These are phyloP conservation scores for Microcebus griseorufus DNA, from an alignment of 2,113 vertebrate genomes.

Conservation along the genomic window DNA sequence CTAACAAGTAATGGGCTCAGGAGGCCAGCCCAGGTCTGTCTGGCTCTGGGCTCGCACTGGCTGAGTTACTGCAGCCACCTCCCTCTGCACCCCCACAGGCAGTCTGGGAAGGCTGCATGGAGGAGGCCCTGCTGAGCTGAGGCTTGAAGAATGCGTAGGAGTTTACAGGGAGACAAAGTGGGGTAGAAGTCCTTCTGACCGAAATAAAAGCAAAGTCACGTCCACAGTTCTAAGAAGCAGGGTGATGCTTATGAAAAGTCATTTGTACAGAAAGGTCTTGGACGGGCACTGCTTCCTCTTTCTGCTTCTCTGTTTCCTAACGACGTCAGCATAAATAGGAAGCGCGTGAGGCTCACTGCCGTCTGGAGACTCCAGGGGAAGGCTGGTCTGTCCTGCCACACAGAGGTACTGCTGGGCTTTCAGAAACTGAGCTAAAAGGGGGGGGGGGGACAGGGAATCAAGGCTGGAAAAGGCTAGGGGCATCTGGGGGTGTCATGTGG, in stretches of 20 bases:
- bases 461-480: not conserved
- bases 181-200: not conserved
- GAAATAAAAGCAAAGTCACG: not conserved
- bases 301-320: slow-evolving; percentile 63
- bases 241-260: not conserved
- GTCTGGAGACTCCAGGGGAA: not conserved
- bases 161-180: not conserved
- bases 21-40: not conserved
- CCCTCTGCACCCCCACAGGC: accelerated
- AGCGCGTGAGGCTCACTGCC: not conserved
- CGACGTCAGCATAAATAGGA: slow-evolving; percentile 51
- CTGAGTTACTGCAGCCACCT: accelerated
- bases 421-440: too few relatives aligned
- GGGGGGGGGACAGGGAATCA: accelerated
- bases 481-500: not conserved
- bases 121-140: not conserved
- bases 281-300: slow-evolving; percentile 57
- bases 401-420: slow-evolving; percentile 26
- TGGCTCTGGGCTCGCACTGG: not conserved
- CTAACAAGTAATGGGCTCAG: not conserved
- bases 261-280: not conserved
- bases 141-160: not conserved
- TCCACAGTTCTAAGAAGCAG: slow-evolving; percentile 17
- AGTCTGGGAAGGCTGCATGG: not conserved
- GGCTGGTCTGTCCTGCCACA: accelerated